Base-by-base conservation (phyloP, 2,113 vertebrate genomes). In the Diadophis punctatus region DNA sequence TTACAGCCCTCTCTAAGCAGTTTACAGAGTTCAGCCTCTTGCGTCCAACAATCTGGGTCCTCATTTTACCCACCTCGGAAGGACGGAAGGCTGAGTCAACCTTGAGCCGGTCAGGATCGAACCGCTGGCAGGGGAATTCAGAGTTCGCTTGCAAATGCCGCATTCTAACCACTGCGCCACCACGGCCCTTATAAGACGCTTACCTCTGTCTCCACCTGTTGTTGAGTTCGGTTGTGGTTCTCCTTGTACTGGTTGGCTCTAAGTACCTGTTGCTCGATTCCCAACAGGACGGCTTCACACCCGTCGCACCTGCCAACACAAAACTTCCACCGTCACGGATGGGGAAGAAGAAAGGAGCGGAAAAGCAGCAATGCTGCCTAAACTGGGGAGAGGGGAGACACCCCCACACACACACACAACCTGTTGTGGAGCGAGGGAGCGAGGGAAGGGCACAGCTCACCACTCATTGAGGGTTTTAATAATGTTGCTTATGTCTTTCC, bases 201-300 rank as follows among this genome's bases (percentile, higher is more conserved):
- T 91, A 98, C 98, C 97, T 98, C 98, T 14, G 97, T 97, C 92
- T 98, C 98, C 58, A 98, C 97, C 96, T 98, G 98, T 95, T 98
- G 98, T 90, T 97, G 97, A 49, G 97, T 97, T 63, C 97, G 96
- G 94, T 97, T 97, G 94, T 98, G 97, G 95, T 96, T 97, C 94
- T 98, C 98, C 93, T 98, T 98, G 96, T 97, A 97, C 87, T 97
- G 97, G 96, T 98, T 98, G 93, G 98, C 98, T 96, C 98, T 96
- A 93, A 98, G 95, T 30, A 98, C 98, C 94, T 98, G 98, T 94
- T 98, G 97, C 89, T 98, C 98, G 43, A 98, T 98, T 93, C 98
- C 97, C 87, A 97, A 91, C 86, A 98, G 97, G 87, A 98, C 98
- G 0, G 97, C 97, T 94, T 98, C 98, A 46, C 98, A 98, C 92